These are phyloP conservation scores for Ctenochaetus hawaiiensis DNA, from an alignment of 2,797 vertebrate species.

Conservation along the genomic window DNA sequence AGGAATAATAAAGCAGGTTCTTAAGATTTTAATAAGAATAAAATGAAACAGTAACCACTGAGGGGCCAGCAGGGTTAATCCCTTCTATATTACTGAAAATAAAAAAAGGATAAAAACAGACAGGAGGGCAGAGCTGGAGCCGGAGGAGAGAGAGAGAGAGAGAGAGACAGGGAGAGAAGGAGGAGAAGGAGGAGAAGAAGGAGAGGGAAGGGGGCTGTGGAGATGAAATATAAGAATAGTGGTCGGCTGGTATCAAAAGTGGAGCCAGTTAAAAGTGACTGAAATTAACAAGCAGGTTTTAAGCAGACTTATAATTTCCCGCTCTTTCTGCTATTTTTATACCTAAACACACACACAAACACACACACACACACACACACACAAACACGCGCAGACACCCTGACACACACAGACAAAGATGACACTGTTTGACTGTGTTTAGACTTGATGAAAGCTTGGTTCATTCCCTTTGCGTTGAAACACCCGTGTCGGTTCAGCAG, in stretches of 20 bases:
- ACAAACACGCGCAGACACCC: slow-evolving; percentile 29
- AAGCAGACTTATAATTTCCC: slow-evolving; percentile 43
- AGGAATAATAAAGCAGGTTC: slow-evolving; percentile 99
- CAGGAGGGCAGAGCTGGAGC: slow-evolving; percentile 85
- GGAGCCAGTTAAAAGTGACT: slow-evolving; percentile 71
- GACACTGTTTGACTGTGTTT: slow-evolving; percentile 81
- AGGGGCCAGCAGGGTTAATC: slow-evolving; percentile 97
- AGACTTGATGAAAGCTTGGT: slow-evolving; percentile 77
- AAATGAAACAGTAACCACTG: slow-evolving; percentile 97
- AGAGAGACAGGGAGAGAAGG: slow-evolving; percentile 14
- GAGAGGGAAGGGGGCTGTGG: slow-evolving; percentile 49
- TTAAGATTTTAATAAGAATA: slow-evolving; percentile 99
- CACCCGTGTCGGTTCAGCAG: slow-evolving; percentile 71
- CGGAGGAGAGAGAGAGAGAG: slow-evolving; percentile 65
- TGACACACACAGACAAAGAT: slow-evolving; percentile 49
- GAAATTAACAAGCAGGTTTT: slow-evolving; percentile 71
- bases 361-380: slow-evolving; percentile 34
- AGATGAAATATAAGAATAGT: slow-evolving; percentile 76
- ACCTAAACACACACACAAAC: slow-evolving; percentile 17
- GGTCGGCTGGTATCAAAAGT: slow-evolving; percentile 60
- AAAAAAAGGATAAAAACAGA: slow-evolving; percentile 88
- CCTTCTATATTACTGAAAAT: slow-evolving; percentile 98
- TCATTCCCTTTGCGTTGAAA: slow-evolving; percentile 71
- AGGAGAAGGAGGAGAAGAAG: slow-evolving; percentile 28
- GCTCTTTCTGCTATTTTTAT: slow-evolving; percentile 22